Percentiles rank a stretch among this genome's conserved stretches.
These are phyloP conservation scores for Sabatieria punctata DNA, from an alignment of 2,888 invertebrate genomes.

Conservation along the genomic window DNA sequence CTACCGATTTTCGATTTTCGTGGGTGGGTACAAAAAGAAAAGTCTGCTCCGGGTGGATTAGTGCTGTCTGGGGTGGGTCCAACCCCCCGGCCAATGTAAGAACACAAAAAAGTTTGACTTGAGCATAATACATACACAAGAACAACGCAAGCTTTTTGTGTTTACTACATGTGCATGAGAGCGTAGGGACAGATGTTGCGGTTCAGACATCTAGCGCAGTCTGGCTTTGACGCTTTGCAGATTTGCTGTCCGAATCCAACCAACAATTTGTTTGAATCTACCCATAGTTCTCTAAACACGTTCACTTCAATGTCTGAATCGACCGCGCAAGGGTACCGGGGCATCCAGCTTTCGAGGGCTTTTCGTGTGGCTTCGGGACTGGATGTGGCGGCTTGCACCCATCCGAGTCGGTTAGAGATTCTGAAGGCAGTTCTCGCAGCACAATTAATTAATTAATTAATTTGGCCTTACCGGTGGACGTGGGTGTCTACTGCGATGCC, in stretches of 20 bases:
- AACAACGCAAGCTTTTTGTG: slow-evolving; percentile 12
- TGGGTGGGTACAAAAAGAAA: too few species aligned
- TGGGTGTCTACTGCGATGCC: slow-evolving; percentile 78
- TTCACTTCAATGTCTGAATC: too few species aligned
- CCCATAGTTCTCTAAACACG: slow-evolving; percentile 48
- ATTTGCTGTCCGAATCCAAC: slow-evolving; percentile 95
- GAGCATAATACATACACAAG: too few species aligned
- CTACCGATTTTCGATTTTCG: too few species aligned
- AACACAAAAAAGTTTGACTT: too few species aligned
- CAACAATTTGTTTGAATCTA: slow-evolving; percentile 62
- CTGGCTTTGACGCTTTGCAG: slow-evolving; percentile 63
- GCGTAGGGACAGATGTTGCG: slow-evolving; percentile 54
- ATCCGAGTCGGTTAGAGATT: slow-evolving; percentile 65
- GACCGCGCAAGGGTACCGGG: slow-evolving; percentile 44
- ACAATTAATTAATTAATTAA: too few species aligned
- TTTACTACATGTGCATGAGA: neutral
- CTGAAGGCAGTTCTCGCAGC: slow-evolving; percentile 1
- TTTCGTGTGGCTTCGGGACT: slow-evolving; percentile 68
- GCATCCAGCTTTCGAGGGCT: slow-evolving; percentile 70
- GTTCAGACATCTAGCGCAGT: slow-evolving; percentile 66
- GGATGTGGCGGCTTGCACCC: slow-evolving; percentile 52
- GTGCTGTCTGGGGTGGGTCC: too few species aligned
- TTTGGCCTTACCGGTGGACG: slow-evolving; percentile 90
- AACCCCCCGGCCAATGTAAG: too few species aligned
- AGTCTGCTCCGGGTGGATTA: too few species aligned